Evolutionary conservation across 2,888 invertebrate genomes (phyloP).

Genomic region (Pachliopta kotzebuea): DNA sequence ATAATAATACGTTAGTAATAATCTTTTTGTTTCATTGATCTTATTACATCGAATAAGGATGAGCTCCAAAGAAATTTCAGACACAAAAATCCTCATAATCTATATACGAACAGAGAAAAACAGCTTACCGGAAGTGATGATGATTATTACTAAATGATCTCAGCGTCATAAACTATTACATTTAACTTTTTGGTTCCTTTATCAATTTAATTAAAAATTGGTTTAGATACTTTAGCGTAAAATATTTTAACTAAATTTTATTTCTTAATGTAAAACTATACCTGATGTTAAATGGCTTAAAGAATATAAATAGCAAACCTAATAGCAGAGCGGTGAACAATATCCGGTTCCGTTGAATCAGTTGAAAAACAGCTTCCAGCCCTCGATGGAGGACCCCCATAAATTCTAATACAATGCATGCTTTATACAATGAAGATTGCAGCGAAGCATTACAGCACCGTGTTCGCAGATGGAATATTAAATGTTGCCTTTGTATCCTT

Average conservation of each 20-base stretch:
- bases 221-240: neutral
- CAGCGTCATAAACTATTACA: too few relatives aligned
- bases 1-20: too few relatives aligned
- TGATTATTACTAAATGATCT: too few relatives aligned
- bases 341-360: neutral
- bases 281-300: too few relatives aligned
- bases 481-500: constrained; percentile 15
- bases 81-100: too few relatives aligned
- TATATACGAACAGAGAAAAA: too few relatives aligned
- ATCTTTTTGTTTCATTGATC: too few relatives aligned
- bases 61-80: too few relatives aligned
- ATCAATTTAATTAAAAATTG: too few relatives aligned
- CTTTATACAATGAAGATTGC: constrained; percentile 4
- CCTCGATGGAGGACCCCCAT: constrained; percentile 1
- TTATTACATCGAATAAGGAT: too few relatives aligned
- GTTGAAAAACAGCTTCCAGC: neutral
- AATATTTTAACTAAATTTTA: neutral
- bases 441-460: constrained; percentile 4
- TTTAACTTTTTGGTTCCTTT: too few relatives aligned
- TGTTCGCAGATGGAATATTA: constrained; percentile 26
- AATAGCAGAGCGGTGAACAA: neutral
- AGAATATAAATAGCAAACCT: neutral
- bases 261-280: neutral
- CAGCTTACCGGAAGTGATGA: too few relatives aligned
- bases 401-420: constrained; percentile 20